These are phyloP conservation scores for Rhabditoides inermis DNA, from an alignment of 2,888 invertebrate species.

Conservation along the genomic window DNA sequence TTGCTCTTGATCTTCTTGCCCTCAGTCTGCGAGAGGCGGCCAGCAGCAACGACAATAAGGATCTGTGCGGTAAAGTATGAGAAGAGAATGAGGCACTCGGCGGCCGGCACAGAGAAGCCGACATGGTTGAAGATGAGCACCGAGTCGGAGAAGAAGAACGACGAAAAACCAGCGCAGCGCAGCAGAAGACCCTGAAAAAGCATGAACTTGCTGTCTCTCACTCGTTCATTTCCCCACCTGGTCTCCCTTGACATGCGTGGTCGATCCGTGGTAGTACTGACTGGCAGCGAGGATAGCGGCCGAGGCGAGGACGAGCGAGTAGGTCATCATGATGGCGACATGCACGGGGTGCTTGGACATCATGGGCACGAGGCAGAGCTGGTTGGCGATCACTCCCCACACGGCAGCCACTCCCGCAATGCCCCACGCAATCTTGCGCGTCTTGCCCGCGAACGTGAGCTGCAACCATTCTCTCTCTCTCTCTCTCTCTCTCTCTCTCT, in stretches of 20 bases:
- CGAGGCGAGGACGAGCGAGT: conserved; percentile 27
- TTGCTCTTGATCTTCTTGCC: no score
- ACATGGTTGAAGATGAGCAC: conserved; percentile 36
- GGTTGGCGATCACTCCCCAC: conserved; percentile 23
- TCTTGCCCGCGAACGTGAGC: conserved; percentile 2
- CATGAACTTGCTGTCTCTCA: neutral
- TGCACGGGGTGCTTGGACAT: conserved; percentile 9
- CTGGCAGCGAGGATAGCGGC: conserved; percentile 23
- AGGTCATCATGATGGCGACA: conserved; percentile 20
- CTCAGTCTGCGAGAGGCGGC: neutral
- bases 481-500: no score
- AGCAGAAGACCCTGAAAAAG: conserved; percentile 13
- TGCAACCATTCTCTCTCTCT: neutral
- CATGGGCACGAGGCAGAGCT: conserved; percentile 18
- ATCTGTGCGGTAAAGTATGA: no score
- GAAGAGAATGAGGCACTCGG: no score
- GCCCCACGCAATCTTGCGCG: neutral
- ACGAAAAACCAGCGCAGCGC: conserved; percentile 18
- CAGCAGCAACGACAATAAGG: no score
- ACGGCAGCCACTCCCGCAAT: conserved; percentile 8
- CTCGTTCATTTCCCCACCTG: conserved; percentile 9
- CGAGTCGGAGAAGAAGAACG: conserved; percentile 40
- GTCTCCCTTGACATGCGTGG: conserved; percentile 10
- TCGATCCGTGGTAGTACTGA: conserved; percentile 23
- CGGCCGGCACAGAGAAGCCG: conserved; percentile 20